Base-by-base conservation (phyloP, 2,797 vertebrate species). In the Hapalemur alaotrensis region DNA sequence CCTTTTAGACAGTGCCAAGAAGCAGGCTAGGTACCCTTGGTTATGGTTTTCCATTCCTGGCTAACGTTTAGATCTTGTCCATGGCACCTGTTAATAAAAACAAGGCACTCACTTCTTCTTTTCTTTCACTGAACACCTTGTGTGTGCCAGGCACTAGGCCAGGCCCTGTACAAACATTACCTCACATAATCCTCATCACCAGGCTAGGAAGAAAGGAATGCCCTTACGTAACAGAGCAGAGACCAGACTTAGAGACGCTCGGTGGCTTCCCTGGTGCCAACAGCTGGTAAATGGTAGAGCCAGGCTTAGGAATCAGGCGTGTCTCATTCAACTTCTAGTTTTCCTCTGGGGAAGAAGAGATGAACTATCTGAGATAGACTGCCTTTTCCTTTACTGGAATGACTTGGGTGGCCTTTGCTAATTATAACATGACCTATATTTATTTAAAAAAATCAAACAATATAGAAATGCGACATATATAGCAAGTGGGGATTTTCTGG, bases 161-260 rank as follows among this genome's bases (percentile, higher is more conserved):
- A 87, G 91, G 59, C 22, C 67, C 81, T 43, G 65, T 32, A 15
- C 70, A 93, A 93, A 61, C 67, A 80, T 86, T n/a, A 89, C 81
- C 59, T 79, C 63, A 73, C 12, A 13, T 12, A 41, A 52, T 81
- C 82, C 48, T 91, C 67, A 18, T 32, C 41, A 4, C 9, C 73
- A 48, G 59, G 65, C 67, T 22, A 14, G 93, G 59, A 78, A 48
- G 89, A 81, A 88, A 94, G 81, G 73, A 78, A 86, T 57, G 73
- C 20, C 73, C 43, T 90, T 46, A 73, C 1, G 2, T 57, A n/a
- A 78, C 80, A 72, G 41, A 48, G 35, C 0, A 61, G 76, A 73
- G 86, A 91, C 52, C 4, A 57, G 73, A 32, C 95, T 81, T 30
- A 0, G 72, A 85, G 81, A 72, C 2, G 15, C 43, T 52, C 0